Evolutionary conservation across 2,888 invertebrate genomes (phyloP).

Genomic region (Thymelicus sylvestris): DNA sequence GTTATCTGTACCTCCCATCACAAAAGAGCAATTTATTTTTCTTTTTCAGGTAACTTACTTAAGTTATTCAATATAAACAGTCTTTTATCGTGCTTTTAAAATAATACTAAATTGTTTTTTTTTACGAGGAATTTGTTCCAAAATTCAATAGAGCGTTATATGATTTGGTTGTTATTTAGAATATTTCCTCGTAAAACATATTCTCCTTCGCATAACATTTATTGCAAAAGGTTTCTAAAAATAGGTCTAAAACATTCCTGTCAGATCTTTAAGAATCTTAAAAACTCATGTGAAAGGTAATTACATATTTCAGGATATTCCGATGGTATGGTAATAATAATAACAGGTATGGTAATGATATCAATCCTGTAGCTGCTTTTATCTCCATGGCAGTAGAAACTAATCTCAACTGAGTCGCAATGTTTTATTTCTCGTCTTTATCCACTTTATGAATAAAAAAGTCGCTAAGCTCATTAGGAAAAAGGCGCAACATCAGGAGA

Average conservation of each 20-base stretch:
- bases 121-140: constrained; percentile 5
- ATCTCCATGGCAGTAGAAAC: not conserved
- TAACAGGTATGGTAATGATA: too few species aligned
- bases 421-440: not conserved
- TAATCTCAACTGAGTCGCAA: not conserved
- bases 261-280: too few species aligned
- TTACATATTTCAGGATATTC: too few species aligned
- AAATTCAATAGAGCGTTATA: constrained; percentile 14
- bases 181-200: not conserved
- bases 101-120: constrained; percentile 23
- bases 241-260: too few species aligned
- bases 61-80: constrained; percentile 22
- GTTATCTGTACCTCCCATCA: constrained; percentile 3
- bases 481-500: constrained; percentile 6
- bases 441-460: constrained; percentile 11
- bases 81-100: constrained; percentile 29
- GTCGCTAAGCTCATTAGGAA: constrained; percentile 5
- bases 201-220: too few species aligned
- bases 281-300: too few species aligned
- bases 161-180: not conserved
- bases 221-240: too few species aligned
- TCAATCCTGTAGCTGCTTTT: too few species aligned
- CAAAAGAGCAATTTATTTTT: constrained; percentile 13
- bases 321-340: too few species aligned
- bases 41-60: constrained; percentile 5